Conservation (phyloP, 2,797 vertebrate genomes). For the Acanthiza pusilla region DNA sequence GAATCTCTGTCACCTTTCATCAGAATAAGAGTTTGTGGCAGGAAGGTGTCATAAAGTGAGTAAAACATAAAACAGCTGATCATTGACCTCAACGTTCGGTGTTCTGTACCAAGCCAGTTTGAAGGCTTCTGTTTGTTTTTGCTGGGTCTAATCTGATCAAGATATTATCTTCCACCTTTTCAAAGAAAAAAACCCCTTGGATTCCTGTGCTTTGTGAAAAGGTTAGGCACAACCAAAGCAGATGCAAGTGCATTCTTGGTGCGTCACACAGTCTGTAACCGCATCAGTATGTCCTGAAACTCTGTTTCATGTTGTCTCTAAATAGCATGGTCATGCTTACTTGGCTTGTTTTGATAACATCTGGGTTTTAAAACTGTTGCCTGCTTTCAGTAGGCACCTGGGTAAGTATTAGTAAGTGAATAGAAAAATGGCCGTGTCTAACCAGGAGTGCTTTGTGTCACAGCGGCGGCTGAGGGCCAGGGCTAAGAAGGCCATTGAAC, state of each 20-base stretch:
- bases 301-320: background rate
- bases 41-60: background rate
- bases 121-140: background rate
- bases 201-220: background rate
- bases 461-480: constrained; percentile 83
- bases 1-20: background rate
- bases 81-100: background rate
- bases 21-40: background rate
- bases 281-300: background rate
- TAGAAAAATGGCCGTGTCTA: background rate
- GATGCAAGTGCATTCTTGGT: background rate
- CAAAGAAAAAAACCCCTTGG: background rate
- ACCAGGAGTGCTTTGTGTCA: constrained; percentile 15
- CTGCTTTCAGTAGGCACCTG: background rate
- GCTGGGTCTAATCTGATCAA: background rate
- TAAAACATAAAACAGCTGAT: background rate
- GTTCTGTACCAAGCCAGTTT: background rate
- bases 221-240: background rate
- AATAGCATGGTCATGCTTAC: background rate
- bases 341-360: background rate
- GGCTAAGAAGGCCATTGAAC: constrained; percentile 86
- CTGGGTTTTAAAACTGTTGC: background rate
- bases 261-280: background rate
- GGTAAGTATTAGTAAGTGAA: background rate
- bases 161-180: background rate